phyloP scores from a whole-genome alignment of 1,140 invertebrate genomes.

The Eurytemora carolleeae region DNA sequence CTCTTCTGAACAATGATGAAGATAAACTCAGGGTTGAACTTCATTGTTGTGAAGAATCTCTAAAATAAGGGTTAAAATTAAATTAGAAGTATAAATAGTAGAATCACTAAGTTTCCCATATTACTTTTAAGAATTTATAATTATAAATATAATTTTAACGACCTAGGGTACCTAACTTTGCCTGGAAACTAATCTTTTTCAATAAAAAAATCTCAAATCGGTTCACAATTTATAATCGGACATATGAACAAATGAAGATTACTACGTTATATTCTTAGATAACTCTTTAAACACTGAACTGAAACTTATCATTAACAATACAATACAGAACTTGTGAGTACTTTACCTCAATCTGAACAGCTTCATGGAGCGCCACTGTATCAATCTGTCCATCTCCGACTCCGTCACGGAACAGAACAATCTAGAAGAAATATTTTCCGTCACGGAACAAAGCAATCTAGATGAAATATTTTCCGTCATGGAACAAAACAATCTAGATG shows the following conservation, averaged over 20 bases:
- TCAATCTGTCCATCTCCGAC: conserved; percentile 69
- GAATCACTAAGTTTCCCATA: conserved; percentile 16
- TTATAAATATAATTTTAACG: too few species aligned
- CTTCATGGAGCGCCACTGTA: conserved; percentile 20
- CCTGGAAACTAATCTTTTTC: too few species aligned
- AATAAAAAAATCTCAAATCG: too few species aligned
- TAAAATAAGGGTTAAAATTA: not conserved
- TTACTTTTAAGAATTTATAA: not conserved
- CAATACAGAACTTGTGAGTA: too few species aligned
- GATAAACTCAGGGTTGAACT: conserved; percentile 44
- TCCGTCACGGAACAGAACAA: conserved; percentile 76
- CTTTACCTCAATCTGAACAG: too few species aligned
- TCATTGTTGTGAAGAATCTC: conserved; percentile 22
- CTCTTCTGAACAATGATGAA: conserved; percentile 75
- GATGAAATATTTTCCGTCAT: not conserved
- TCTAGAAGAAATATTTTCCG: conserved; percentile 44
- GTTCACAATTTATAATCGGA: too few species aligned
- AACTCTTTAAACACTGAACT: too few species aligned
- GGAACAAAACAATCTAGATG: not conserved
- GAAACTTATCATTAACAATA: too few species aligned
- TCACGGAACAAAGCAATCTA: conserved; percentile 21
- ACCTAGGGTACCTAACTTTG: too few species aligned
- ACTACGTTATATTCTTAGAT: too few species aligned
- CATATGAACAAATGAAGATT: too few species aligned
- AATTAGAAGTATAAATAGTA: not conserved